Percentiles rank a stretch among this genome's conserved stretches.
phyloP scores from a whole-genome alignment of 2,888 invertebrate species.

The Pseudoips prasinana region DNA sequence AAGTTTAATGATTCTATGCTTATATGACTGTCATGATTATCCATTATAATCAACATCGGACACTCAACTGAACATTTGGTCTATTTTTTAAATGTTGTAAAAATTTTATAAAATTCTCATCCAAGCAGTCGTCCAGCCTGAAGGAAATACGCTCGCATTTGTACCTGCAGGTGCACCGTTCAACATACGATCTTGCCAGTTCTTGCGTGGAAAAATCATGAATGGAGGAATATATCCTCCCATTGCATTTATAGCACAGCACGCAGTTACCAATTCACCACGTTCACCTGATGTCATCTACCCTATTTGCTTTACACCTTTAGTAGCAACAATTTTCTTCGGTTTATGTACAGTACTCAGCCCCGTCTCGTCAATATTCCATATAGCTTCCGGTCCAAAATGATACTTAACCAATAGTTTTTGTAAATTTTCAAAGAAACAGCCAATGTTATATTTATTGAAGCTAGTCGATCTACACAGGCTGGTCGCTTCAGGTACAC shows the following conservation, averaged over 20 bases:
- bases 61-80: too few species aligned
- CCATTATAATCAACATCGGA: too few species aligned
- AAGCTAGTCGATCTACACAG: conserved; percentile 15
- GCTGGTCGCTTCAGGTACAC: conserved; percentile 25
- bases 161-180: conserved; percentile 1
- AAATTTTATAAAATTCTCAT: not conserved
- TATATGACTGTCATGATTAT: too few species aligned
- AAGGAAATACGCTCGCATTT: not conserved
- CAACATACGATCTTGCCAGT: conserved; percentile 23
- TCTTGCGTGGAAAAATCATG: conserved; percentile 21
- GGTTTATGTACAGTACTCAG: conserved; percentile 2
- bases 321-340: conserved; percentile 28
- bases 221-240: conserved; percentile 16
- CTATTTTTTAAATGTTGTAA: too few species aligned
- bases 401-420: too few species aligned
- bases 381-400: conserved; percentile 4
- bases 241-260: conserved; percentile 21
- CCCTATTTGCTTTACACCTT: conserved; percentile 28
- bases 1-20: too few species aligned
- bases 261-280: conserved; percentile 18
- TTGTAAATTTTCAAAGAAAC: too few species aligned
- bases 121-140: not conserved
- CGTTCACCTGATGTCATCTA: conserved; percentile 31
- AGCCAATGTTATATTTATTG: conserved; percentile 10
- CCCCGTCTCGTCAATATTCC: conserved; percentile 1